A percentile compares a stretch with the other conserved stretches of the same genome.
These are phyloP conservation scores for Cynopterus brachyotis DNA, from an alignment of 2,113 vertebrate genomes.

Conservation along the genomic window DNA sequence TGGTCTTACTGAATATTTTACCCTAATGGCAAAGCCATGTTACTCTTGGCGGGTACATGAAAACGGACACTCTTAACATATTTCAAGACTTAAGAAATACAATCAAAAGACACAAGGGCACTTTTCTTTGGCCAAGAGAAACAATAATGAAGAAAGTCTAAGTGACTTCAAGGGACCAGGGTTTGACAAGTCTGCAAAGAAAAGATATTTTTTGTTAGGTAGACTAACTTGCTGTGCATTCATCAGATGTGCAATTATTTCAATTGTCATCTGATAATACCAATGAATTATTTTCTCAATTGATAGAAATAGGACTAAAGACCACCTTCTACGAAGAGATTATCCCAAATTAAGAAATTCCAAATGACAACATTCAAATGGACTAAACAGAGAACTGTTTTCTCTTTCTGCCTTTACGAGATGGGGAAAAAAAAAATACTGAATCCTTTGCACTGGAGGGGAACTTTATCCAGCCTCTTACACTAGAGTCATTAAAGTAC, in stretches of 20 bases:
- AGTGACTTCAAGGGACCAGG: neutral
- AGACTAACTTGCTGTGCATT: neutral
- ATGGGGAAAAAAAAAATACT: neutral
- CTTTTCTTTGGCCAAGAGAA: neutral
- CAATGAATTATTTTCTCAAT: neutral
- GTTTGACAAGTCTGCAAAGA: neutral
- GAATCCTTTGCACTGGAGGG: neutral
- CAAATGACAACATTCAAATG: neutral
- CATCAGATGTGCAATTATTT: neutral
- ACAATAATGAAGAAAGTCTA: neutral
- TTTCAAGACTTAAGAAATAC: neutral
- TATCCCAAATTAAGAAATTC: neutral
- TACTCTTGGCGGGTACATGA: neutral
- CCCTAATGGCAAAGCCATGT: neutral
- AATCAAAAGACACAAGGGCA: neutral
- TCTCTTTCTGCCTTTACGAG: neutral
- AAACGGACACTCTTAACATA: neutral
- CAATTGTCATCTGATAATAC: neutral
- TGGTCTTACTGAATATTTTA: neutral
- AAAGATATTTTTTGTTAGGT: neutral
- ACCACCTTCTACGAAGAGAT: neutral
- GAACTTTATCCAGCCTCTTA: neutral
- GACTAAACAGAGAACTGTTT: neutral
- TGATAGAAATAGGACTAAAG: neutral
- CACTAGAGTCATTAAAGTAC: neutral